Conservation (phyloP, 2,113 vertebrate genomes). For the Ictalurus furcatus region DNA sequence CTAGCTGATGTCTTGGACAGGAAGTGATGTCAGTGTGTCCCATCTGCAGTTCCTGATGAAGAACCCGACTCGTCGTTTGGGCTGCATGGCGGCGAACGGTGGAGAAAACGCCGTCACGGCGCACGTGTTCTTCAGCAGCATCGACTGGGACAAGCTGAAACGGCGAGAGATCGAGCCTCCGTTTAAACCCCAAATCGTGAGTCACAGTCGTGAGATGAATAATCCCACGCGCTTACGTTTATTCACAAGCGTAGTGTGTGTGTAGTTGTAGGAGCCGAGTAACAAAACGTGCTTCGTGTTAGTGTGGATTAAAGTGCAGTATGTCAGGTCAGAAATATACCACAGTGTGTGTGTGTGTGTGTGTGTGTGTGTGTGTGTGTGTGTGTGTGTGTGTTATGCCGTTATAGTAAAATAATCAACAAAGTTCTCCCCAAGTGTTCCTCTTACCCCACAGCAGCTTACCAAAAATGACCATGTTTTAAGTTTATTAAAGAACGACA, state of each 20-base stretch:
- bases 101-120: slow-evolving; percentile 82
- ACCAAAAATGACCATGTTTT: neutral
- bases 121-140: slow-evolving; percentile 85
- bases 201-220: slow-evolving; percentile 38
- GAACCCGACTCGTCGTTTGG: slow-evolving; percentile 86
- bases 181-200: slow-evolving; percentile 93
- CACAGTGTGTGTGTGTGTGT: too few species aligned
- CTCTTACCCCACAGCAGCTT: too few species aligned
- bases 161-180: slow-evolving; percentile 87
- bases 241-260: neutral
- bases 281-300: neutral
- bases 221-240: too few species aligned
- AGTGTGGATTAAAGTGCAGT: neutral
- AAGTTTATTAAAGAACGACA: neutral
- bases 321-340: too few species aligned
- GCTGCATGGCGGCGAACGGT: slow-evolving; percentile 79
- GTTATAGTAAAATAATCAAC: neutral
- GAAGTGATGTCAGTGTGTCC: neutral
- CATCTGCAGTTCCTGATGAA: slow-evolving; percentile 87
- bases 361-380: too few species aligned
- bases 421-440: neutral
- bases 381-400: neutral
- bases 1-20: neutral
- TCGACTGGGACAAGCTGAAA: slow-evolving; percentile 91
- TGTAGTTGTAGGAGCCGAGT: neutral